Base-by-base conservation (phyloP, 2,888 invertebrate genomes). In the Drosophila kuntzei region DNA sequence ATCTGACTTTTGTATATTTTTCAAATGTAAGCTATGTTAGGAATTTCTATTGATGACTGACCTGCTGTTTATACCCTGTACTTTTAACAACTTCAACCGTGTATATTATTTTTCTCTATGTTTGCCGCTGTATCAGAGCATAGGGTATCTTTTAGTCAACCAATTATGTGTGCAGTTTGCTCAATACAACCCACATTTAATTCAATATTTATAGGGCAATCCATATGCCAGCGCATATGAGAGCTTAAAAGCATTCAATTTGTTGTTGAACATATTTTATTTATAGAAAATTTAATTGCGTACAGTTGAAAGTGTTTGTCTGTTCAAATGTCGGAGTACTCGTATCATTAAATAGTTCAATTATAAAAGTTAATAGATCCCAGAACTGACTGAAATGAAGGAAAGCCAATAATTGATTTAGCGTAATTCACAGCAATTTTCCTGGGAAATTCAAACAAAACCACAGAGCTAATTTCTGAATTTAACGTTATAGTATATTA, bases 181-280 rank as follows among this genome's bases (percentile, higher is more conserved):
- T 59, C 41, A 53, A 58, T 29, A 44, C 27, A 50, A 12, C 20
- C n/a, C 41, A 55, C 50, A 76, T 62, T 82, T 71, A 71, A 86
- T 82, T 88, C 59, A 76, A 76, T 76, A 82, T 87, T 79, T 85
- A 79, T 64, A 39, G 73, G 53, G 43, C 64, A 63, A 69, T 87
- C 76, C 37, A 63, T 25, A 53, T 32, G 18, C 16, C 12, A 9
- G 18, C 3, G 27, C 22, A 37, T 46, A 29, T 32, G 43, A 68
- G 16, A 47, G 55, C 54, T 50, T 63, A 63, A 76, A 49, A 51
- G 50, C 65, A 57, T 54, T 63, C 61, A 65, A 74, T 80, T 57
- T 65, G 57, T 61, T 55, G 47, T 62, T n/a, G n/a, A 53, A 53
- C 47, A 63, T 78, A 63, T 59, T 46, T 70, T 82, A 80, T 86